A percentile compares a stretch with the other conserved stretches of the same genome.
phyloP scores from a whole-genome alignment of 2,797 vertebrate genomes.

The Hybognathus amarus region DNA sequence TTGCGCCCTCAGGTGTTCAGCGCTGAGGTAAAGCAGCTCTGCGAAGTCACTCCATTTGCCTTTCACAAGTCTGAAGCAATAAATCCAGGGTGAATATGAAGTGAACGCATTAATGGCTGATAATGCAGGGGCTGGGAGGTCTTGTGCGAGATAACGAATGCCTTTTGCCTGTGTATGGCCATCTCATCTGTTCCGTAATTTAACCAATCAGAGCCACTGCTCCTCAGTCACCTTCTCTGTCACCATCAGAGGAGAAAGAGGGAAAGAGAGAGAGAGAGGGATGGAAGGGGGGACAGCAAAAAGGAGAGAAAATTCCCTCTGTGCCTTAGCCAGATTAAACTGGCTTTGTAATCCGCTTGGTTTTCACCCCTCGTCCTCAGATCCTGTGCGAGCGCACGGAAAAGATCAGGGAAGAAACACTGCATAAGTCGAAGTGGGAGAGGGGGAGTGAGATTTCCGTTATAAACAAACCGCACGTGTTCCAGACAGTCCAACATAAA shows the following conservation, averaged over 20 bases:
- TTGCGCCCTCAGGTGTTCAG: conserved; percentile 30
- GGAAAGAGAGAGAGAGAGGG: conserved; percentile 16
- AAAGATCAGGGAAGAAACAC: conserved; percentile 11
- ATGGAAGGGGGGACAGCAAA: neutral
- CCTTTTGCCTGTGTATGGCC: conserved; percentile 29
- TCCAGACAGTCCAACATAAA: conserved; percentile 30
- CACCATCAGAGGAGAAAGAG: conserved; percentile 36
- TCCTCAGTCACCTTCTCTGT: conserved; percentile 45
- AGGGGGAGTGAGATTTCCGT: conserved; percentile 36
- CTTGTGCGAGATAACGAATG: conserved; percentile 6
- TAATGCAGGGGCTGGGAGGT: conserved; percentile 26
- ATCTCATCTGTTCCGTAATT: conserved; percentile 41
- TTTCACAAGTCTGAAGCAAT: neutral
- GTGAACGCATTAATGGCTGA: conserved; percentile 12
- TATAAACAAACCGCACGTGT: conserved; percentile 48
- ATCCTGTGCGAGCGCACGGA: conserved; percentile 27
- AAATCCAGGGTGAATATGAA: neutral
- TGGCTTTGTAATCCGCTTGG: conserved; percentile 66
- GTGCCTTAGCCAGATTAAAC: conserved; percentile 64
- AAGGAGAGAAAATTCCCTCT: conserved; percentile 45
- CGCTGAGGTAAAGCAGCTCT: neutral
- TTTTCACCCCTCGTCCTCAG: conserved; percentile 63
- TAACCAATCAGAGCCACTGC: conserved; percentile 44
- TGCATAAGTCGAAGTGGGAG: conserved; percentile 3
- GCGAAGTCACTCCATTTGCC: conserved; percentile 3